Conservation (phyloP, 2,888 invertebrate genomes). For the Eilema sororculum region DNA sequence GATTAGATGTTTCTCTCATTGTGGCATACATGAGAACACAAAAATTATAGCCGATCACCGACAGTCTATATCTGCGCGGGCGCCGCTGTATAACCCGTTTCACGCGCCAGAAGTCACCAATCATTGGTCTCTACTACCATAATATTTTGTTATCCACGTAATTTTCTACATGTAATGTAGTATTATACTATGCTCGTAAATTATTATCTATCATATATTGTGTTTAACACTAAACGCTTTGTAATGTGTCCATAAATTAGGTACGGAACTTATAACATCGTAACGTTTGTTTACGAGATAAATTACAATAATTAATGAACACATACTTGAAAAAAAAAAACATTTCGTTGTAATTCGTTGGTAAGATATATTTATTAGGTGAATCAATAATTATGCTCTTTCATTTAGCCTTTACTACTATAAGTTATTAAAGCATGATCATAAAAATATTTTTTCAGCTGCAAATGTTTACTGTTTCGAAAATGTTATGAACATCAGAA, state of each 20-base stretch:
- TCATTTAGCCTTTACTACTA: not conserved
- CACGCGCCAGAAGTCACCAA: constrained; percentile 82
- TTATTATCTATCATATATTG: constrained; percentile 19
- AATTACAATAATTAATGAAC: constrained; percentile 4
- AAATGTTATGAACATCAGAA: constrained; percentile 54
- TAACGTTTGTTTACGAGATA: not conserved
- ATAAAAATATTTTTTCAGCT: not conserved
- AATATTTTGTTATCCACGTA: constrained; percentile 31
- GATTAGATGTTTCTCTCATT: constrained; percentile 73
- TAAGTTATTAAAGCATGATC: not conserved
- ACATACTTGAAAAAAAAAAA: not conserved
- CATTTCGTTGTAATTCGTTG: not conserved
- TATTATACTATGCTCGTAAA: constrained; percentile 21
- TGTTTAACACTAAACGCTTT: constrained; percentile 16
- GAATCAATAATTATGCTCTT: not conserved
- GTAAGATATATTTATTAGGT: not conserved
- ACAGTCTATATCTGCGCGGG: constrained; percentile 82
- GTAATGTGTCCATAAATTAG: constrained; percentile 25
- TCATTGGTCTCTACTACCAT: constrained; percentile 61
- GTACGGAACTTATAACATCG: constrained; percentile 1
- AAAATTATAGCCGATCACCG: constrained; percentile 87
- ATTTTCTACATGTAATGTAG: constrained; percentile 16
- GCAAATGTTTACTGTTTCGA: not conserved
- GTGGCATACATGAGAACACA: constrained; percentile 77
- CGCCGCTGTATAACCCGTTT: constrained; percentile 84